phyloP scores from a whole-genome alignment of 2,113 vertebrate genomes.

The Sturnira hondurensis region DNA sequence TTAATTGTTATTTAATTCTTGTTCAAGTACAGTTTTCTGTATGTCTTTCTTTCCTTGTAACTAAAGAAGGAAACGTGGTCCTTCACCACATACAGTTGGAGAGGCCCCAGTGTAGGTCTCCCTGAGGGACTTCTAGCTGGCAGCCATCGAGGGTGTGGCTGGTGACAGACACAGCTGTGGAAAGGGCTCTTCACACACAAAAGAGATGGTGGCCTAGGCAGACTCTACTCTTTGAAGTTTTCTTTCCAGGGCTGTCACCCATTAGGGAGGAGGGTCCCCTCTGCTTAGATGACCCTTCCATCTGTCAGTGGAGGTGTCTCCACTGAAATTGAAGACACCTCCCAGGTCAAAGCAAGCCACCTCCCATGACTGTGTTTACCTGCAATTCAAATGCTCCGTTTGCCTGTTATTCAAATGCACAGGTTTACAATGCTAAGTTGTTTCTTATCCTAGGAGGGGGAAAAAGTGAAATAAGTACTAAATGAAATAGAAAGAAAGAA shows the following conservation, averaged over 20 bases:
- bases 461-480: background rate
- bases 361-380: background rate
- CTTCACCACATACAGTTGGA: background rate
- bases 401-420: background rate
- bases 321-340: background rate
- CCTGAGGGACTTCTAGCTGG: background rate
- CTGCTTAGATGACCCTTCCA: background rate
- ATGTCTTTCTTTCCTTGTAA: background rate
- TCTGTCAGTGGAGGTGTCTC: no score
- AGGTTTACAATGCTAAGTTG: background rate
- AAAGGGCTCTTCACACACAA: background rate
- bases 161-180: background rate
- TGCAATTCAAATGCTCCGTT: background rate
- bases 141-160: background rate
- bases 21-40: no score
- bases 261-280: background rate
- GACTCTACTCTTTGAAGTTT: background rate
- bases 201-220: background rate
- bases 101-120: background rate
- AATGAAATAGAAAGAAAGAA: background rate
- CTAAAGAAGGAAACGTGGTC: background rate
- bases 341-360: background rate
- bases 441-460: background rate
- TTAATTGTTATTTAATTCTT: no score
- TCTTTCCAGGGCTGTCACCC: background rate